Conservation (phyloP, 2,888 invertebrate species). For the Allophyes oxyacanthae region DNA sequence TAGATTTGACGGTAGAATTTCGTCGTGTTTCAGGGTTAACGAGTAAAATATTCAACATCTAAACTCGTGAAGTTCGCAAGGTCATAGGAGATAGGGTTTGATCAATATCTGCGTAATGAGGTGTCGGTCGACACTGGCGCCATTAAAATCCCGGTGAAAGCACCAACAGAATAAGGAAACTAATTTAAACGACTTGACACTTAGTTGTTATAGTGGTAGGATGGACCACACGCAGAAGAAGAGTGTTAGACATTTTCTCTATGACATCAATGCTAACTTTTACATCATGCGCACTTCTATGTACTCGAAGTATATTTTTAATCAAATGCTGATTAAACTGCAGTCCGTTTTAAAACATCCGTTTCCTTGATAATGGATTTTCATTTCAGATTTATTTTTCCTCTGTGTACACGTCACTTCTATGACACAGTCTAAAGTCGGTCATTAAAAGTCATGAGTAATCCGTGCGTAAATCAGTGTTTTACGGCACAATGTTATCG, state of each 20-base stretch:
- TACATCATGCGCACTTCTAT: constrained; percentile 28
- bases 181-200: constrained; percentile 76
- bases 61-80: constrained; percentile 74
- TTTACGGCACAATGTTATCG: constrained; percentile 71
- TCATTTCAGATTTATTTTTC: constrained; percentile 36
- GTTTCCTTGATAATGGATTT: constrained; percentile 34
- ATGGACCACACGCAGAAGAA: constrained; percentile 64
- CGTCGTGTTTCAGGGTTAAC: constrained; percentile 60
- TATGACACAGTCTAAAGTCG: constrained; percentile 46
- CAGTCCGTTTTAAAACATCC: constrained; percentile 23
- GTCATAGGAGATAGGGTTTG: constrained; percentile 73
- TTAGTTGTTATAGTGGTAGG: constrained; percentile 58
- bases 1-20: constrained; percentile 32
- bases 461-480: constrained; percentile 70
- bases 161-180: constrained; percentile 69
- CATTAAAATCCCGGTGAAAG: constrained; percentile 77
- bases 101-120: constrained; percentile 81
- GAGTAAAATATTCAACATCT: constrained; percentile 64
- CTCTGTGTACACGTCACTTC: constrained; percentile 43
- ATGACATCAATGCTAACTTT: constrained; percentile 23
- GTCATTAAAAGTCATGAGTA: constrained; percentile 65
- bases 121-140: constrained; percentile 73
- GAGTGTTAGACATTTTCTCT: constrained; percentile 43
- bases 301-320: constrained; percentile 11
- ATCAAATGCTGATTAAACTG: constrained; percentile 18